phyloP scores from a whole-genome alignment of 1,140 invertebrate genomes.

The Euglossa dilemma region DNA sequence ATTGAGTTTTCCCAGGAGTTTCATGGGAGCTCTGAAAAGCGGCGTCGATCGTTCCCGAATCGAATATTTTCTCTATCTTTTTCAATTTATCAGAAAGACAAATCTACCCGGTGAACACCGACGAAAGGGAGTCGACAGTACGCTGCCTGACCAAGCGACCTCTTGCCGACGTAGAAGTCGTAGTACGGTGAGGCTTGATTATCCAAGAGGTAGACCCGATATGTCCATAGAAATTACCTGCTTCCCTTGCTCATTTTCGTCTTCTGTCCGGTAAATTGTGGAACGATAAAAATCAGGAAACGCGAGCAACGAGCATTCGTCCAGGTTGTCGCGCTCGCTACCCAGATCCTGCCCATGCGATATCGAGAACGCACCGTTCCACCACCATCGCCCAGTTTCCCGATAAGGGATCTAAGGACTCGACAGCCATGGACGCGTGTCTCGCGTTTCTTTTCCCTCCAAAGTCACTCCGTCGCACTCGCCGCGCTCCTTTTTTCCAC shows the following conservation, averaged over 20 bases:
- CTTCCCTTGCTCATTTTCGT: slow-evolving; percentile 52
- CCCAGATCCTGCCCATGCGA: slow-evolving; percentile 47
- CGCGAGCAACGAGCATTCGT: slow-evolving; percentile 38
- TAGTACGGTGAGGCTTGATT: slow-evolving; percentile 6
- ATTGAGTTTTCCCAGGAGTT: background rate
- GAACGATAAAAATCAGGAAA: slow-evolving; percentile 68
- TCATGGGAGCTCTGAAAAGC: background rate
- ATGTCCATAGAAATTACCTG: slow-evolving; percentile 57
- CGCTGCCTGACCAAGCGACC: background rate
- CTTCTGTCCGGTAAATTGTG: slow-evolving; percentile 61
- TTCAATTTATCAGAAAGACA: slow-evolving; percentile 39
- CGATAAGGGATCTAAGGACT: slow-evolving; percentile 59
- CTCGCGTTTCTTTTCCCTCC: slow-evolving; percentile 18
- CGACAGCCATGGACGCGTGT: slow-evolving; percentile 40
- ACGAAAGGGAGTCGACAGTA: slow-evolving; percentile 6
- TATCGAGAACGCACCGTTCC: slow-evolving; percentile 58
- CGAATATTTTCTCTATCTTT: slow-evolving; percentile 11
- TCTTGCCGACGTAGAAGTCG: background rate
- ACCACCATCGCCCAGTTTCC: too few relatives aligned
- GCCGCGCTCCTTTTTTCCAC: background rate
- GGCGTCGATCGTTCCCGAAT: background rate
- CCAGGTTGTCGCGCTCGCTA: slow-evolving; percentile 22
- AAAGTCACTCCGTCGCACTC: background rate
- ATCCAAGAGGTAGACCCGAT: slow-evolving; percentile 21
- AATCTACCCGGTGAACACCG: slow-evolving; percentile 8